Conservation (phyloP, 2,888 invertebrate species). For the Adineta ricciae region DNA sequence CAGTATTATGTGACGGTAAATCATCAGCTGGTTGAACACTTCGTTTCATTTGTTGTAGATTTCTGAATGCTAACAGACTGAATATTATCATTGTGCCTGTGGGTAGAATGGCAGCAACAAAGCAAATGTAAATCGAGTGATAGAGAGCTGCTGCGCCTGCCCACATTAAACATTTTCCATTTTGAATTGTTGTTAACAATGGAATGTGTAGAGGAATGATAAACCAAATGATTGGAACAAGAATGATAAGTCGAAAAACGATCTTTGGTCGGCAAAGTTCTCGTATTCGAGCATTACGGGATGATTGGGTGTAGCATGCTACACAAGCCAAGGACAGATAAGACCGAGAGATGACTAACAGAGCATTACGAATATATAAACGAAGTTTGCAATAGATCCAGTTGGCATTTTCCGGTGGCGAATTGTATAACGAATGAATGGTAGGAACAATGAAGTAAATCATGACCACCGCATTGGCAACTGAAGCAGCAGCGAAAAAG, state of each 20-base stretch:
- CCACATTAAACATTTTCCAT: conserved; percentile 4
- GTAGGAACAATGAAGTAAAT: not conserved
- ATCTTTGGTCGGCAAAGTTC: not conserved
- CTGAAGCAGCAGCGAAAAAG: not conserved
- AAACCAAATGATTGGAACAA: not conserved
- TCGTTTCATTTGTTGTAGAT: not conserved
- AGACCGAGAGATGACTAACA: not conserved
- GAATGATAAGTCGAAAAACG: not conserved
- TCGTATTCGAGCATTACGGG: not conserved
- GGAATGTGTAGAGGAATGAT: not conserved
- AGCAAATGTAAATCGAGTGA: not conserved
- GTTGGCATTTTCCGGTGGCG: not conserved
- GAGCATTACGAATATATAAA: not conserved
- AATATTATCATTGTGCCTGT: not conserved
- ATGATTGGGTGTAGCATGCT: not conserved
- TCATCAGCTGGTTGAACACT: not conserved
- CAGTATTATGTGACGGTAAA: not conserved
- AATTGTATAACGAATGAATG: not conserved
- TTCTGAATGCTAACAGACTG: not conserved
- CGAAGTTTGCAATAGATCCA: not conserved
- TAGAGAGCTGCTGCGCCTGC: not conserved
- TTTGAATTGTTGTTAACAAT: not conserved
- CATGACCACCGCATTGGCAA: not conserved
- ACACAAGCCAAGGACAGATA: not conserved
- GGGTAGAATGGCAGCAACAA: not conserved